These are phyloP conservation scores for Epistrophe grossulariae DNA, from an alignment of 2,888 invertebrate species.

Conservation along the genomic window DNA sequence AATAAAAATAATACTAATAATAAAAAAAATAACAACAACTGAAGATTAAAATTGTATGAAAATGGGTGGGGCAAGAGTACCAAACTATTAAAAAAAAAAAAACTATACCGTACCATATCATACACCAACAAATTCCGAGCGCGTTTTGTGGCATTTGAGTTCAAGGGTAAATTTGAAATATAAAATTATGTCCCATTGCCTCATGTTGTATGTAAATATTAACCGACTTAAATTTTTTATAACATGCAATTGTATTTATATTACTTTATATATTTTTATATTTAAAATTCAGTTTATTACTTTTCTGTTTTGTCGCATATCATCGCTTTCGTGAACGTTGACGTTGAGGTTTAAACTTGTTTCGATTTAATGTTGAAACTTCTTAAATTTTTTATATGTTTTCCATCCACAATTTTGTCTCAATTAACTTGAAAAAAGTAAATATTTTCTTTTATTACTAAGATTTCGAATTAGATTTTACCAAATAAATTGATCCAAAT, in stretches of 20 bases:
- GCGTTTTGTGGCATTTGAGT: slow-evolving; percentile 17
- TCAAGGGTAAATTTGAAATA: slow-evolving; percentile 30
- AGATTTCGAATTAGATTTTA: too few relatives aligned
- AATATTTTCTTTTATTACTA: background rate
- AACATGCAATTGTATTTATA: slow-evolving; percentile 58
- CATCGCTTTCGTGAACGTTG: background rate
- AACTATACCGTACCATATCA: too few relatives aligned
- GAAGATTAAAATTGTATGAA: slow-evolving; percentile 23
- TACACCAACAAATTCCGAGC: background rate
- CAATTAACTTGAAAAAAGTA: background rate
- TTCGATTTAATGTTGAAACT: background rate
- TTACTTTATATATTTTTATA: slow-evolving; percentile 32
- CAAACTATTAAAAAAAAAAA: background rate
- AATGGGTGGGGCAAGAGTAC: slow-evolving; percentile 25
- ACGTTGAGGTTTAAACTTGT: slow-evolving; percentile 3
- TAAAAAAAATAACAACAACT: background rate
- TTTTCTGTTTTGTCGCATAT: slow-evolving; percentile 19
- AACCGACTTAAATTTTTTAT: slow-evolving; percentile 36
- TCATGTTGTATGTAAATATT: slow-evolving; percentile 8
- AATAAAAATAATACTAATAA: background rate
- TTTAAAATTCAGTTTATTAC: slow-evolving; percentile 55
- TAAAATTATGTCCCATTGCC: slow-evolving; percentile 6
- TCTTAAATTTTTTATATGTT: background rate
- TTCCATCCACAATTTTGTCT: background rate
- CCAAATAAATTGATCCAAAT: too few relatives aligned